phyloP scores from a whole-genome alignment of 2,113 vertebrate genomes.

The Thamnophis sirtalis region DNA sequence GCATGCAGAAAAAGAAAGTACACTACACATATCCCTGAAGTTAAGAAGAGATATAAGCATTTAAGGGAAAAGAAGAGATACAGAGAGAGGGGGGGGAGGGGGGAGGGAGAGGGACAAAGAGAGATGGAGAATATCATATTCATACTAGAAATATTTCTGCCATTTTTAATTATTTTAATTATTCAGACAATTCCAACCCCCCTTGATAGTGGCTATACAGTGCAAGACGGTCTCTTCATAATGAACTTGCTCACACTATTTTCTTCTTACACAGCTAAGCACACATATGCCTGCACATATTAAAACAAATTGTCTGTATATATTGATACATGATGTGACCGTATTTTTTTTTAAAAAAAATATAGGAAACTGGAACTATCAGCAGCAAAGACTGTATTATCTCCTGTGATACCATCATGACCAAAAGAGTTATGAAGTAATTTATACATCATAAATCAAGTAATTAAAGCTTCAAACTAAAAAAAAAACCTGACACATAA shows the following conservation, averaged over 20 bases:
- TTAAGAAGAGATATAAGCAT: slow-evolving; percentile 24
- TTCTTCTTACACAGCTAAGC: slow-evolving; percentile 58
- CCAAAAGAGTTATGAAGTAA: not conserved
- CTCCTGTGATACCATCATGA: not conserved
- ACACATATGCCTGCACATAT: not conserved
- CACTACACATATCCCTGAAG: slow-evolving; percentile 31
- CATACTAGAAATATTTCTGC: slow-evolving; percentile 55
- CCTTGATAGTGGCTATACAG: slow-evolving; percentile 57
- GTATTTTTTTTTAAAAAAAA: not conserved
- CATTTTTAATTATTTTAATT: slow-evolving; percentile 54
- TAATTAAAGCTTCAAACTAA: not conserved
- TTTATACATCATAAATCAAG: slow-evolving; percentile 9
- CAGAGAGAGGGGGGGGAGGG: fast-evolving
- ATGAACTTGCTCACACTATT: slow-evolving; percentile 50
- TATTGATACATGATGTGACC: not conserved
- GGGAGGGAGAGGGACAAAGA: not conserved
- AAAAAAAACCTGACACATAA: slow-evolving; percentile 1
- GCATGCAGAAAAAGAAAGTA: slow-evolving; percentile 13
- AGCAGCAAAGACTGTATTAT: slow-evolving; percentile 6
- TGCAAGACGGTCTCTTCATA: slow-evolving; percentile 61
- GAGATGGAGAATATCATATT: slow-evolving; percentile 38
- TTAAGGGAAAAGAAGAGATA: slow-evolving; percentile 1
- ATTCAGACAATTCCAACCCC: slow-evolving; percentile 49
- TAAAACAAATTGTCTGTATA: not conserved
- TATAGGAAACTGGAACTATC: not conserved